These are phyloP conservation scores for Coracias cyanogaster DNA, from an alignment of 2,797 vertebrate genomes.

Conservation along the genomic window DNA sequence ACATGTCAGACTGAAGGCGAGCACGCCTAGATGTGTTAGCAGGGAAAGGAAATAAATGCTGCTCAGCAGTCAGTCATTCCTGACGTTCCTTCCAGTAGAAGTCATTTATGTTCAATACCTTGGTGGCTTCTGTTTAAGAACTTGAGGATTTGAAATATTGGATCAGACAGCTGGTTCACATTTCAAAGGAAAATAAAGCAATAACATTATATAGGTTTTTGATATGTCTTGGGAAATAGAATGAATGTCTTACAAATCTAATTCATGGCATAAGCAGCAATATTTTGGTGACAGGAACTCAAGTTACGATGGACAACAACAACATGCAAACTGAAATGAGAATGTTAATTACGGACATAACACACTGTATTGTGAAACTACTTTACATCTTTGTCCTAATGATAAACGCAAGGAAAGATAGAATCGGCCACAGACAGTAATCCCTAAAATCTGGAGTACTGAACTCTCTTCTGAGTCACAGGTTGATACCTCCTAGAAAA, in stretches of 20 bases:
- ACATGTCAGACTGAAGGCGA: neutral
- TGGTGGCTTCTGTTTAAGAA: neutral
- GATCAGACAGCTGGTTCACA: neutral
- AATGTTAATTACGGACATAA: neutral
- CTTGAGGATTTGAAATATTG: neutral
- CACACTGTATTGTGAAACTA: neutral
- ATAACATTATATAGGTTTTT: neutral
- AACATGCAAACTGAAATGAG: neutral
- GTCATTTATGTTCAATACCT: neutral
- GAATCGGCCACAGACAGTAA: neutral
- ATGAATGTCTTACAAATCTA: neutral
- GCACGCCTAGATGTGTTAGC: neutral
- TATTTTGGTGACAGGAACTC: neutral
- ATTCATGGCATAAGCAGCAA: neutral
- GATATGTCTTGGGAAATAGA: neutral
- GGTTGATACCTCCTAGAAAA: neutral
- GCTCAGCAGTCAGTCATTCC: neutral
- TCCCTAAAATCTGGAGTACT: neutral
- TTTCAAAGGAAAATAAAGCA: constrained; percentile 31
- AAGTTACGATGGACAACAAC: neutral
- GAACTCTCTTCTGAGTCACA: neutral
- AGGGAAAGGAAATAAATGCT: neutral
- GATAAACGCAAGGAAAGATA: neutral
- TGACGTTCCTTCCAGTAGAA: neutral
- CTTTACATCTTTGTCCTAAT: neutral